Evolutionary conservation across 30 jellyfish, hydroid and myxozoan genomes (phyloP), one percentile per base, ranked within the genome.

Genomic region (Rhopilema esculentum): DNA sequence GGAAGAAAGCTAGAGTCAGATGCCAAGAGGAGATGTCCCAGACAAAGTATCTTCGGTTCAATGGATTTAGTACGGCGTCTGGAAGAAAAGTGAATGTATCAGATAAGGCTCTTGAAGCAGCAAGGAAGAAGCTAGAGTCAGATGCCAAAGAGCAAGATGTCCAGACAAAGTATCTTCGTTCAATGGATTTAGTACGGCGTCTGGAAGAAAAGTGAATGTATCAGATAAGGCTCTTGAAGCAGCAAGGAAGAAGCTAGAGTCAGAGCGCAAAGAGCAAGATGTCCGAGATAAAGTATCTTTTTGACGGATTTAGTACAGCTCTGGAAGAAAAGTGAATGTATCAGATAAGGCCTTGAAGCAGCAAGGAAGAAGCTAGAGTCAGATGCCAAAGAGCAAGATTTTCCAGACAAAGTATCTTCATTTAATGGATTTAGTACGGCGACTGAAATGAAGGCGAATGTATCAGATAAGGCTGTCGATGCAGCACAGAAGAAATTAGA

Each of bases 381-480:
- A 61, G 75, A 25, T 27, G 87, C 6, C 6, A 40, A 40, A 12
- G 57, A 40, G 57, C 9, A 40, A 12, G 9, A 40, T 2, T 6
- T 12, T 40, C 6, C 57, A 6, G 12, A 40, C 12, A 40, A 12
- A 40, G 62, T 7, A 16, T 8, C 52, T 27, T 23, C 23, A 4
- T 91, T 83, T 80, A 40, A 16, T 33, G 98, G 97, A 26, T 92
- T 92, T 68, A 66, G 79, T 26, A 80, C 94, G 15, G 98, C 89
- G 16, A 27, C 83, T 16, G 98, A 97, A 72, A 79, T 65, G 91
- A 79, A 51, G 50, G 89, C 80, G 16, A 80, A 80, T 24, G 71
- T 92, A 49, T 92, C 98, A 0, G 80, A 79, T 20, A 68, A 80
- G 49, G 85, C 95, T 8, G 8, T 86, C 19, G 69, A 70, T 30